A percentile compares a stretch with the other conserved stretches of the same genome.
Evolutionary conservation across 2,113 vertebrate genomes (phyloP).

Genomic region (Opisthocomus hoazin): DNA sequence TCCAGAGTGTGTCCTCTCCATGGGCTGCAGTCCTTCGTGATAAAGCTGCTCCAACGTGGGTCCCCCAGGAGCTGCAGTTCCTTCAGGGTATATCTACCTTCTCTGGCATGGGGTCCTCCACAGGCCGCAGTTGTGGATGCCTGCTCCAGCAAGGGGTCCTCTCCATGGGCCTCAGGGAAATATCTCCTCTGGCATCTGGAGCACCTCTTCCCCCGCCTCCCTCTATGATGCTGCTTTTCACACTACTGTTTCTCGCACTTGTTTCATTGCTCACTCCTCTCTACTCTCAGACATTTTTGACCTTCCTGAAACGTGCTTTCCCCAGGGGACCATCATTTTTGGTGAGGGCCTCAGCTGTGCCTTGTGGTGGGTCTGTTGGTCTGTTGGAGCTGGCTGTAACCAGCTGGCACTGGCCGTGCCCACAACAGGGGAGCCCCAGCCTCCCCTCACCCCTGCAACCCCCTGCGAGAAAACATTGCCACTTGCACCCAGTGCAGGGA

Average conservation of each 20-base stretch:
- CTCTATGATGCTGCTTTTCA: not conserved
- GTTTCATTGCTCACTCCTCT: not conserved
- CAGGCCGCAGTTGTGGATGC: not conserved
- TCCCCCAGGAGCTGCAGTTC: not conserved
- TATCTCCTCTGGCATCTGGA: not conserved
- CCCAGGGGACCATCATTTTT: fast-evolving
- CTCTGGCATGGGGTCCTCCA: not conserved
- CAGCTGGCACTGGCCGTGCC: not conserved
- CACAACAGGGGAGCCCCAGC: fast-evolving
- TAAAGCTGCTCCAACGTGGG: fast-evolving
- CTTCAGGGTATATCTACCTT: not conserved
- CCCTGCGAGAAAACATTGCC: not conserved
- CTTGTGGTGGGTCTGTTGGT: not conserved
- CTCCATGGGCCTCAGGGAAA: not conserved
- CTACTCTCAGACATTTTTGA: not conserved
- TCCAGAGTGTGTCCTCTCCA: not conserved
- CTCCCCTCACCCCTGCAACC: too few relatives aligned
- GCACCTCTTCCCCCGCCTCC: not conserved
- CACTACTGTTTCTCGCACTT: not conserved
- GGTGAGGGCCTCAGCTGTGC: not conserved
- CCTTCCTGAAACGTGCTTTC: not conserved
- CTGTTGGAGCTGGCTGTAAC: not conserved
- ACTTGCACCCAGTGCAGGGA: not conserved
- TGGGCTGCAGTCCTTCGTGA: not conserved
- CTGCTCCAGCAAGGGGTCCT: not conserved